Evolutionary conservation across 2,113 vertebrate genomes (phyloP).

Genomic region (Plectropomus leopardus): DNA sequence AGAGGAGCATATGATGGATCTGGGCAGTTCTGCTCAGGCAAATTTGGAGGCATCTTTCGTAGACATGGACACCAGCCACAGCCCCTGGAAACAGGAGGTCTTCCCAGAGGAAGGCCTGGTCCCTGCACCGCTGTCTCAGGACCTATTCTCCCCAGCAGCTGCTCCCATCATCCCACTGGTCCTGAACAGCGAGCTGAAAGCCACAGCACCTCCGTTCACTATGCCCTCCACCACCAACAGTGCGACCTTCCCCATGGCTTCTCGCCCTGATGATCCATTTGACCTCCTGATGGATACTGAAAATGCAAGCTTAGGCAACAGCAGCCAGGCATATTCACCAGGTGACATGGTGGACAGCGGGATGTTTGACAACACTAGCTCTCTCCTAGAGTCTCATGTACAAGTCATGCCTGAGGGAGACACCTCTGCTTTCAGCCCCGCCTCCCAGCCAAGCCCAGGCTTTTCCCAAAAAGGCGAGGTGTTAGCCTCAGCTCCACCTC

Average conservation of each 20-base stretch:
- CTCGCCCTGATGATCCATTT: slow-evolving; percentile 45
- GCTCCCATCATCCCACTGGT: slow-evolving; percentile 58
- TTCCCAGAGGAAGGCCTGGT: slow-evolving; percentile 61
- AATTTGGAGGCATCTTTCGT: slow-evolving; percentile 32
- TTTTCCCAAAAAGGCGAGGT: slow-evolving; percentile 54
- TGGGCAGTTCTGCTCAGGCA: slow-evolving; percentile 32
- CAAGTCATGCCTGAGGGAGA: slow-evolving; percentile 47
- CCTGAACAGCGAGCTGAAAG: slow-evolving; percentile 75
- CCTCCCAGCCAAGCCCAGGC: slow-evolving; percentile 58
- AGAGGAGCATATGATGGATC: slow-evolving; percentile 56
- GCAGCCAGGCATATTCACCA: slow-evolving; percentile 43
- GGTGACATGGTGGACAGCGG: slow-evolving; percentile 62
- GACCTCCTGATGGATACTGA: slow-evolving; percentile 71
- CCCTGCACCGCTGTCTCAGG: slow-evolving; percentile 66
- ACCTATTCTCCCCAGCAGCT: slow-evolving; percentile 65
- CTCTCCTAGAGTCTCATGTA: slow-evolving; percentile 46
- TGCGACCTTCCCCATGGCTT: slow-evolving; percentile 23
- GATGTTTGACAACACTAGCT: slow-evolving; percentile 62
- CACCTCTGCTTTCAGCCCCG: slow-evolving; percentile 70
- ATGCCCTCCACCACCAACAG: slow-evolving; percentile 56
- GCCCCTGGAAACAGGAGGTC: slow-evolving; percentile 53
- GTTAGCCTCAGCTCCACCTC: slow-evolving; percentile 77
- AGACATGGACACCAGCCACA: slow-evolving; percentile 42
- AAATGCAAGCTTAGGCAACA: slow-evolving; percentile 44
- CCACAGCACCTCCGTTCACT: slow-evolving; percentile 71